phyloP scores from a whole-genome alignment of 1,140 invertebrate genomes.

The Cepaea nemoralis region DNA sequence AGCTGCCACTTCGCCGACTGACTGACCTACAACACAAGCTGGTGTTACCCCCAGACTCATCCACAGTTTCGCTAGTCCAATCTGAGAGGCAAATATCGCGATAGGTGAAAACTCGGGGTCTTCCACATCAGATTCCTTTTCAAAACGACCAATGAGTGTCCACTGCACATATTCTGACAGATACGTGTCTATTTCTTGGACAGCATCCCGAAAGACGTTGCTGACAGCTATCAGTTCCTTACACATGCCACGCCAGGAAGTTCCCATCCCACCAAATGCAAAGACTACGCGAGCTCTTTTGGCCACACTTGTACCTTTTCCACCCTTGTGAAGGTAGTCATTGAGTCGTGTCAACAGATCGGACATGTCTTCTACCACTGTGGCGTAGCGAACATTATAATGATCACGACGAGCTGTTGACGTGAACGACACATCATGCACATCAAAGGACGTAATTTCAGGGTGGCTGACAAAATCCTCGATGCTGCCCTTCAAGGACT shows the following conservation, averaged over 20 bases:
- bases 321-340: slow-evolving; percentile 8
- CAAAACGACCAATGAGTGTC: slow-evolving; percentile 44
- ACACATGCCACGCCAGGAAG: slow-evolving; percentile 55
- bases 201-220: slow-evolving; percentile 39
- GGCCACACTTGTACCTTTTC: background rate
- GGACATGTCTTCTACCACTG: slow-evolving; percentile 34
- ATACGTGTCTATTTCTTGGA: slow-evolving; percentile 49
- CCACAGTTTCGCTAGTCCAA: slow-evolving; percentile 56
- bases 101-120: slow-evolving; percentile 55
- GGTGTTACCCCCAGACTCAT: slow-evolving; percentile 49
- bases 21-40: slow-evolving; percentile 58
- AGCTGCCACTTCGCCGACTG: slow-evolving; percentile 61
- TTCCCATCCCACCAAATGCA: slow-evolving; percentile 61
- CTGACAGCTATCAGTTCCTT: slow-evolving; percentile 40
- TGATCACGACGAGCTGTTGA: slow-evolving; percentile 50
- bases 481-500: slow-evolving; percentile 39
- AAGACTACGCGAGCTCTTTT: slow-evolving; percentile 43
- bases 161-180: slow-evolving; percentile 45
- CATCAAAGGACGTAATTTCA: slow-evolving; percentile 5
- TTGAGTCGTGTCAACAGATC: slow-evolving; percentile 25
- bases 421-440: slow-evolving; percentile 49
- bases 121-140: slow-evolving; percentile 34
- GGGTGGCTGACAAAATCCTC: slow-evolving; percentile 24
- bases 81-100: slow-evolving; percentile 60
- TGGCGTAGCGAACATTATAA: slow-evolving; percentile 39